phyloP scores from a whole-genome alignment of 2,113 vertebrate species.

The Cynopterus brachyotis region DNA sequence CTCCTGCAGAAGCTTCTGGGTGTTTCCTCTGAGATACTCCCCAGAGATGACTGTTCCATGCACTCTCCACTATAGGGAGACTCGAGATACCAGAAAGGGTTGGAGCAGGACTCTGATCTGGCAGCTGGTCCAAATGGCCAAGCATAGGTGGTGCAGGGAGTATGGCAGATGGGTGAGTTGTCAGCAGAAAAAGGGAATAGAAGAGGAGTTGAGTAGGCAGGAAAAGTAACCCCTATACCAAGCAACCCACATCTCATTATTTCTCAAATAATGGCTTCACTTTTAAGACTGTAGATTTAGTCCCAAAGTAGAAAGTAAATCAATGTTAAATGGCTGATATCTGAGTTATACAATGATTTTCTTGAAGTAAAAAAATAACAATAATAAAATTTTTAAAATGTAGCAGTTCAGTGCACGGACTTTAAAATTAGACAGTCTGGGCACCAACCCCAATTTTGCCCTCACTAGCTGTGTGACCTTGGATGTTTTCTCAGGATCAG shows the following conservation, averaged over 20 bases:
- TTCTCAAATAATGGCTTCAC: background rate
- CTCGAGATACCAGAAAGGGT: background rate
- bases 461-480: background rate
- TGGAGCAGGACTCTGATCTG: background rate
- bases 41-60: background rate
- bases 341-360: background rate
- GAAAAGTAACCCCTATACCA: background rate
- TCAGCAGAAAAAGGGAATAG: background rate
- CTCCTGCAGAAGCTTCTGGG: background rate
- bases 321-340: background rate
- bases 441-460: background rate
- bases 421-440: background rate
- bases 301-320: background rate
- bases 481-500: background rate
- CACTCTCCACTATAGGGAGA: background rate
- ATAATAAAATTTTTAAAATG: no score
- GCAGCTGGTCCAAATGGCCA: background rate
- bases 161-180: rapidly evolving
- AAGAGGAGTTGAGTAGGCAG: background rate
- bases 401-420: background rate
- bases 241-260: background rate
- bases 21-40: background rate
- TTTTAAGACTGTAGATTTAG: conserved; percentile 16
- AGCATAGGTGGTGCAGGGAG: background rate
- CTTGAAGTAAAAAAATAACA: background rate